Evolutionary conservation across 1,140 invertebrate genomes (phyloP).

Genomic region (Hetaerina americana): DNA sequence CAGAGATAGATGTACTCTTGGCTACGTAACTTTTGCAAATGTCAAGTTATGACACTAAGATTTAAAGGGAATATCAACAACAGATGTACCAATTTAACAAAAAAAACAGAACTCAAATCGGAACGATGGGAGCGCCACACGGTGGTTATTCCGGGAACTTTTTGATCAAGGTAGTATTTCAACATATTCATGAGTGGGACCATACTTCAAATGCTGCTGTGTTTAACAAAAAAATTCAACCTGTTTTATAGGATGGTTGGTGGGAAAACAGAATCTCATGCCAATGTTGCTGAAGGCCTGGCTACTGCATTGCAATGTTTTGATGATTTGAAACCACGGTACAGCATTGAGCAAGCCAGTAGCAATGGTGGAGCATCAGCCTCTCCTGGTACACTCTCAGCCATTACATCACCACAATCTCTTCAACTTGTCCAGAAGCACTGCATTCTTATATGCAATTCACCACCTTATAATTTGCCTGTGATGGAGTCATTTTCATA

Average conservation of each 20-base stretch:
- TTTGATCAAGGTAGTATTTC: background rate
- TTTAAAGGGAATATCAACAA: too few relatives aligned
- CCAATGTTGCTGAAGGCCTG: conserved; percentile 81
- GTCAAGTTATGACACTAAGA: too few relatives aligned
- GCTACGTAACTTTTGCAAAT: too few relatives aligned
- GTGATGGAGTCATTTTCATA: conserved; percentile 65
- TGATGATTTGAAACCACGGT: conserved; percentile 64
- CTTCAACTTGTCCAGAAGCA: conserved; percentile 43
- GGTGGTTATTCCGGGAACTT: too few relatives aligned
- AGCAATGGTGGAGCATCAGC: background rate
- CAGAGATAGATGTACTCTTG: too few relatives aligned
- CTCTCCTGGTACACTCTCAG: background rate
- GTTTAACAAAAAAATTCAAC: background rate
- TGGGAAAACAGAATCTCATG: conserved; percentile 74
- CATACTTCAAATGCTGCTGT: too few relatives aligned
- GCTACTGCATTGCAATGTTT: conserved; percentile 75
- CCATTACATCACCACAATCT: background rate
- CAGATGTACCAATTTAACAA: too few relatives aligned
- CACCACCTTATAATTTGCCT: conserved; percentile 77
- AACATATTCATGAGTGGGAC: too few relatives aligned
- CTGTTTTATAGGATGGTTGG: conserved; percentile 61
- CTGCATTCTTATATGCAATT: conserved; percentile 83
- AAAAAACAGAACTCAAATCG: too few relatives aligned
- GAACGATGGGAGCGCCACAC: too few relatives aligned
- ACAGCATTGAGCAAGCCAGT: conserved; percentile 37